phyloP scores from a whole-genome alignment of 2,797 vertebrate genomes.

The Acanthis flammea region DNA sequence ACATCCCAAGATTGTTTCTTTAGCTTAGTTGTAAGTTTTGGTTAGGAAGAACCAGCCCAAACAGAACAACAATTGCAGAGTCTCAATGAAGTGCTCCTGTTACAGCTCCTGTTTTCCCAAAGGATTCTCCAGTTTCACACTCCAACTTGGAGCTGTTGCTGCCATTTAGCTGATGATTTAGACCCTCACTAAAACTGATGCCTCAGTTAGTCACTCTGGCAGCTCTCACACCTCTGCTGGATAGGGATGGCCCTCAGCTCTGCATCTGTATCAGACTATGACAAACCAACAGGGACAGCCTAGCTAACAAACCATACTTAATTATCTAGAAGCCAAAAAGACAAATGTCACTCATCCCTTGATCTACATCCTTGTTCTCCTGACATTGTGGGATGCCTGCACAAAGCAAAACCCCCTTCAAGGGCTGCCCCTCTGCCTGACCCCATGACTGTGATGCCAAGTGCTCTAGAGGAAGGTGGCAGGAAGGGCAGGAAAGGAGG shows the following conservation, averaged over 20 bases:
- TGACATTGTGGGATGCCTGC: not conserved
- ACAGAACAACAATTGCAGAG: not conserved
- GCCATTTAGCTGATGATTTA: not conserved
- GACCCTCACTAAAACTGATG: not conserved
- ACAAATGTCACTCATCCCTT: not conserved
- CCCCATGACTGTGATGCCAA: fast-evolving
- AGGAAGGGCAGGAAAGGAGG: not conserved
- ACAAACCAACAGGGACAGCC: not conserved
- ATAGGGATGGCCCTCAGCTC: not conserved
- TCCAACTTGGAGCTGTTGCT: not conserved
- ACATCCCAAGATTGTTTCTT: not conserved
- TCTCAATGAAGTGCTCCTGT: not conserved
- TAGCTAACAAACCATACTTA: not conserved
- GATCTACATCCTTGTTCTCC: not conserved
- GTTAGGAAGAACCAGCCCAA: not conserved
- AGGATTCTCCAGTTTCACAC: not conserved
- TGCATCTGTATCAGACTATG: fast-evolving
- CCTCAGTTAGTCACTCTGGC: not conserved
- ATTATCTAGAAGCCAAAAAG: not conserved
- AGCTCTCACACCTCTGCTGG: not conserved
- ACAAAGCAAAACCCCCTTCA: not conserved
- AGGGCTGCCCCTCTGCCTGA: not conserved
- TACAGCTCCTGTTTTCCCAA: not conserved
- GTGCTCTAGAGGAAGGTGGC: not conserved
- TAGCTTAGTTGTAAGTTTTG: not conserved